Conservation (phyloP, 1,140 invertebrate genomes). For the Maniola jurtina region DNA sequence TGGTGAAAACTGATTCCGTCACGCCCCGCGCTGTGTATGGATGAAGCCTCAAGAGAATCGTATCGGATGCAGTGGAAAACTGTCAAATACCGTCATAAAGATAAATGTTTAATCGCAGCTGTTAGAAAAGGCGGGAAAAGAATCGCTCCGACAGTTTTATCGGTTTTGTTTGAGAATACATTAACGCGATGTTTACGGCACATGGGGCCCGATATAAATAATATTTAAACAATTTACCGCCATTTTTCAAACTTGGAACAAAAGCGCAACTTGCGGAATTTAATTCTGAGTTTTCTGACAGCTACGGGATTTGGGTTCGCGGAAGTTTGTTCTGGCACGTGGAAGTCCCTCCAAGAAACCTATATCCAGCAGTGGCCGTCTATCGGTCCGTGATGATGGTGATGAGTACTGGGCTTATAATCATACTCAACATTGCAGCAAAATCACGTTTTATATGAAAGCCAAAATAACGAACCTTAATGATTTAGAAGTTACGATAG, state of each 20-base stretch:
- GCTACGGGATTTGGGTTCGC: neutral
- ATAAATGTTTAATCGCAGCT: slow-evolving; percentile 12
- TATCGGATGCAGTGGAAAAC: neutral
- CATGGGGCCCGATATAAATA: slow-evolving; percentile 9
- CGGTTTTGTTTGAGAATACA: slow-evolving; percentile 13
- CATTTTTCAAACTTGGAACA: slow-evolving; percentile 7
- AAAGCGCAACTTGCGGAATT: slow-evolving; percentile 4
- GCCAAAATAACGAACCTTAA: no score
- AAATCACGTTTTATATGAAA: no score
- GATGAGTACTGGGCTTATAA: no score
- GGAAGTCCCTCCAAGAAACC: neutral
- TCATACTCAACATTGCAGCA: no score
- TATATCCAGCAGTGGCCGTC: neutral
- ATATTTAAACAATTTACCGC: slow-evolving; percentile 13
- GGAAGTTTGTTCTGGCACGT: neutral
- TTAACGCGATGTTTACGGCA: slow-evolving; percentile 1
- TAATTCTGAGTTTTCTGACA: neutral
- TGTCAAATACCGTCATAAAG: neutral
- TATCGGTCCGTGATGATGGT: neutral
- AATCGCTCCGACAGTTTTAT: slow-evolving; percentile 13
- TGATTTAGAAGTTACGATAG: no score
- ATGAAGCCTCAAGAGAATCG: neutral
- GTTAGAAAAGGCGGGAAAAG: slow-evolving; percentile 3
- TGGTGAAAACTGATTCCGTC: no score
- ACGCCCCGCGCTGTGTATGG: no score